These are phyloP conservation scores for Morpho deidamia DNA, from an alignment of 2,888 invertebrate genomes.

Conservation along the genomic window DNA sequence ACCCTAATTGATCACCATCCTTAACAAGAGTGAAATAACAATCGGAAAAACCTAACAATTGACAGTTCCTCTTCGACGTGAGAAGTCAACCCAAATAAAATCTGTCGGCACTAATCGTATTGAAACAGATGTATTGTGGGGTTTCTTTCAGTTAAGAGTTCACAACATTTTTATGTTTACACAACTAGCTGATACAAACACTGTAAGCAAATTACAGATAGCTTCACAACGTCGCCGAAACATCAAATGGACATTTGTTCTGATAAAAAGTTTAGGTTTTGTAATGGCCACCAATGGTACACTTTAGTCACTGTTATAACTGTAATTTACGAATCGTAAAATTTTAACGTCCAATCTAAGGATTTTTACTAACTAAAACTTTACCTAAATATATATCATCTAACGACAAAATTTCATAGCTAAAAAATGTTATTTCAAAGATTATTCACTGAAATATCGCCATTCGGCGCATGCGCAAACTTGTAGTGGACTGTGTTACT, in stretches of 20 bases:
- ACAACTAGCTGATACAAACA: conserved; percentile 42
- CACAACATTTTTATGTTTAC: conserved; percentile 46
- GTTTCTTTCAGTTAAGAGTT: conserved; percentile 33
- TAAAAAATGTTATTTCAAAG: conserved; percentile 75
- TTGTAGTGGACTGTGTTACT: conserved; percentile 61
- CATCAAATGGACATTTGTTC: conserved; percentile 78
- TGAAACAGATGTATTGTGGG: conserved; percentile 45
- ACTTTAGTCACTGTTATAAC: conserved; percentile 63
- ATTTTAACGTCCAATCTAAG: conserved; percentile 38
- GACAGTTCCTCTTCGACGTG: conserved; percentile 65
- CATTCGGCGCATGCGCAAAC: conserved; percentile 79
- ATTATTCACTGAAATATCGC: conserved; percentile 74
- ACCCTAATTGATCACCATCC: conserved; percentile 25
- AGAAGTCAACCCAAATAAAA: conserved; percentile 68
- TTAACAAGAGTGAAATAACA: conserved; percentile 41
- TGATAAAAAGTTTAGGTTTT: conserved; percentile 77
- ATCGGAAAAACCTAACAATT: conserved; percentile 63
- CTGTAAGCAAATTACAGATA: conserved; percentile 61
- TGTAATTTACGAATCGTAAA: conserved; percentile 37
- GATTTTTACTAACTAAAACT: conserved; percentile 47
- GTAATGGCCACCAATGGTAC: conserved; percentile 78
- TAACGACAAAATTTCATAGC: conserved; percentile 73
- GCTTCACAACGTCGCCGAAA: conserved; percentile 77
- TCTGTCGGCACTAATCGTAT: conserved; percentile 64
- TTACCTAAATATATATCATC: conserved; percentile 63